Base-by-base conservation (phyloP, 1,140 invertebrate genomes). In the Lepidotrigona ventralis region DNA sequence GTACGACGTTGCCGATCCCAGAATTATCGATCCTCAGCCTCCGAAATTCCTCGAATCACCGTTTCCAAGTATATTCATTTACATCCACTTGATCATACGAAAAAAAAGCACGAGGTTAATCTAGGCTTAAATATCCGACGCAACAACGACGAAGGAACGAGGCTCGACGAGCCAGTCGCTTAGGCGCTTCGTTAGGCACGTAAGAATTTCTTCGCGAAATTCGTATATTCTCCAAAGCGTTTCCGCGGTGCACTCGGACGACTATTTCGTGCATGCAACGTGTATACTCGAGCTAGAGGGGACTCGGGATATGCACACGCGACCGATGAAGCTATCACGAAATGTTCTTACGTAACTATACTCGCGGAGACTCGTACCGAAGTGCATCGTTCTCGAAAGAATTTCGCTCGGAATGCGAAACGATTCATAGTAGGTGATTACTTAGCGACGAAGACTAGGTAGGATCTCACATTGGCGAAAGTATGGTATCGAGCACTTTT, bases 261-360 rank as follows among this genome's bases (percentile, higher is more conserved):
- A 39, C 73, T 76, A 77, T 82, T 82, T 60, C 21, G 39, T 60
- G 23, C 81, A 60, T 82, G 81, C 81, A 78, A 82, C 74, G 74
- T n/a, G 70, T 69, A 83, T 53, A 19, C 56, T 26, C 21, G 8
- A 26, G 51, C 2, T 26, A 15, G 15, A 46, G 23, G 15, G 2
- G 33, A 82, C 39, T 64, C 33, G 23, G 53, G 69, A 64, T 56
- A 82, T 23, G 73, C 46, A 69, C 80, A 82, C 80, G 80, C 73
- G 63, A 82, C 64, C 74, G 66, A 83, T 70, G 39, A 63, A 69
- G 66, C 75, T 69, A 78, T 83, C 81, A 78, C 81, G 81, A 83
- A 78, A 78, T 68, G 56, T 78, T 76, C 66, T 83, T 83, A 83
- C 8, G 56, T 77, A 83, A 83, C 74, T 60, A 6, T 15, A 19